Percentiles rank a stretch among this genome's conserved stretches.
Conservation (phyloP, 2,113 vertebrate species). For the Parus major region DNA sequence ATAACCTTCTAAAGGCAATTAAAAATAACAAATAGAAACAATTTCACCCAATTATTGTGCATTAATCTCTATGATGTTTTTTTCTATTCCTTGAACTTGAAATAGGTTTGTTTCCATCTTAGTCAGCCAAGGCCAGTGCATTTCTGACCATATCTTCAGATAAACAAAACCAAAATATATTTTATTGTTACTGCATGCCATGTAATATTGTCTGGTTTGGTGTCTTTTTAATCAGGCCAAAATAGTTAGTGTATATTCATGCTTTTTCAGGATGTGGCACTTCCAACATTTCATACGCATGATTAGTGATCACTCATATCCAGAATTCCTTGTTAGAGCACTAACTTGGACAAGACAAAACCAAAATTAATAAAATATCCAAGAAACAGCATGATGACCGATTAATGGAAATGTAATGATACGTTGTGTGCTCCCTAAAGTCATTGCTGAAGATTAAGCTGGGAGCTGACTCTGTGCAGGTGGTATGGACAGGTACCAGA, state of each 20-base stretch:
- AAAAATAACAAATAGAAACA: background rate
- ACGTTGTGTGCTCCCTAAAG: background rate
- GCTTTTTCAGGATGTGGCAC: conserved; percentile 53
- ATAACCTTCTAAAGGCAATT: background rate
- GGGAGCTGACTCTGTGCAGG: conserved; percentile 39
- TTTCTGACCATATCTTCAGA: conserved; percentile 54
- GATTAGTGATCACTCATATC: conserved; percentile 21
- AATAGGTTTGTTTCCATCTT: background rate
- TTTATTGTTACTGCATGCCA: conserved; percentile 64
- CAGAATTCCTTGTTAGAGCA: conserved; percentile 26
- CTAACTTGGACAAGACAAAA: conserved; percentile 30
- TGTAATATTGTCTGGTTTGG: background rate
- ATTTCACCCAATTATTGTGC: background rate
- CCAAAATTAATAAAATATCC: background rate
- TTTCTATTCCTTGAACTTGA: conserved; percentile 7
- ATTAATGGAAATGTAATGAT: conserved; percentile 12
- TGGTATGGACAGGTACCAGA: background rate
- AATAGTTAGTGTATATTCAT: conserved; percentile 53
- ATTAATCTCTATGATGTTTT: background rate
- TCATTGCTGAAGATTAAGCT: conserved; percentile 8
- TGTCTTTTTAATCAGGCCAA: conserved; percentile 47
- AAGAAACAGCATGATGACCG: conserved; percentile 6
- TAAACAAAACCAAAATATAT: conserved; percentile 23
- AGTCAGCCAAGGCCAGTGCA: conserved; percentile 33
- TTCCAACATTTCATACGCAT: conserved; percentile 23